Base-by-base conservation (phyloP, 2,113 vertebrate genomes). In the Glaucomys volans region DNA sequence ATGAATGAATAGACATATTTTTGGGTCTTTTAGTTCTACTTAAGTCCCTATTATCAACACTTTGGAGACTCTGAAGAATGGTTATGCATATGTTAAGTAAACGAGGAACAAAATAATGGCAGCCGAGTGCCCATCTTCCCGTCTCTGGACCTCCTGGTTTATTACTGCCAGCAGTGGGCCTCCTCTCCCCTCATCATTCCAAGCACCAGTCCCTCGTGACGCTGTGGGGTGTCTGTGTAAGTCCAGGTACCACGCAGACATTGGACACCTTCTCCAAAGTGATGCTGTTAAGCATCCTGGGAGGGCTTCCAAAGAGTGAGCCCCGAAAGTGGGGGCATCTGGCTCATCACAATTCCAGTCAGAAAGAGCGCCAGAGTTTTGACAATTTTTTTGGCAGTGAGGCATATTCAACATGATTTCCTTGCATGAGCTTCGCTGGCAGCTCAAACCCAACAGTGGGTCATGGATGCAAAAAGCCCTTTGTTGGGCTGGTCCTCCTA, bases 121-220 rank as follows among this genome's bases (percentile, higher is more conserved):
- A 8, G 12, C 2, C 32, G 32, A 30, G 18, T 0, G 1, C 35
- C 57, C 0, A 0, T 14, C 5, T 52, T 57, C 26, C n/a, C 24
- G 76, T 62, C 18, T 54, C 71, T 4, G 42, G 20, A 62, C 4
- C 50, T 6, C 28, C 26, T n/a, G 0, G n/a, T 37, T 16, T 20
- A 14, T 44, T 8, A 24, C 44, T 26, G 0, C 59, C 20, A 35
- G 50, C 2, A 3, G 30, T 18, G 24, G n/a, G 32, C 24, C 2
- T 11, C 42, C 50, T 62, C 57, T 22, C 8, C 40, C 2, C 5
- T 13, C 13, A 0, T 4, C 1, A 4, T n/a, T 72, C 44, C 4
- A 3, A 11, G 50, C 90, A 20, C 87, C 1, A 5, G 22, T 30
- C 11, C 52, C n/a, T 40, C 0, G 3, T 30, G 37, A 40, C 72